These are phyloP conservation scores for Cyanoderma ruficeps DNA, from an alignment of 2,113 vertebrate species.

Conservation along the genomic window DNA sequence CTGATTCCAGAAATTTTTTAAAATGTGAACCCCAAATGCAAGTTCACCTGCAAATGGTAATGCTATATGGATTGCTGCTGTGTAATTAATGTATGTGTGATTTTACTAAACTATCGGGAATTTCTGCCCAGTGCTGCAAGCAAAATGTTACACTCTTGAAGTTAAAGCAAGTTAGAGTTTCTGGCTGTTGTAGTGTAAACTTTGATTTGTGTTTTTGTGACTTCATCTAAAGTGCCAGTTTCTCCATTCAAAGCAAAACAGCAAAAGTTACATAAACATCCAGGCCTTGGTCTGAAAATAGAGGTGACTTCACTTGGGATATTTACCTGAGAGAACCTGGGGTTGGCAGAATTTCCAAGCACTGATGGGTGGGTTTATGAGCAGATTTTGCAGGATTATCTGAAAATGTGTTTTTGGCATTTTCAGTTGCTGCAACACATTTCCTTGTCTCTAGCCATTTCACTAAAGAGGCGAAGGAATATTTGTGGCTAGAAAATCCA, in stretches of 20 bases:
- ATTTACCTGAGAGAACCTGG: neutral
- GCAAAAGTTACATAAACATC: rapidly evolving
- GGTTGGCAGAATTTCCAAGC: neutral
- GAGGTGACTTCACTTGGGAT: neutral
- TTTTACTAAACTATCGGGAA: neutral
- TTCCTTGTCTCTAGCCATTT: neutral
- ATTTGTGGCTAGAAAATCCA: neutral
- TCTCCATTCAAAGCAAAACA: neutral
- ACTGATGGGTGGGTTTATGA: neutral
- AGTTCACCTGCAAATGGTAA: neutral
- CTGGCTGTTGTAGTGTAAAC: neutral
- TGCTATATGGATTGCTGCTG: neutral
- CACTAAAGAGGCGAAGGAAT: neutral
- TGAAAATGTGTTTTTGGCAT: neutral
- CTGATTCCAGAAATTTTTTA: neutral
- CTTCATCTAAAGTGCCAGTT: neutral
- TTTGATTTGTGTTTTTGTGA: neutral
- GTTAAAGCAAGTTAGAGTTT: neutral
- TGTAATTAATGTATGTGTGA: neutral
- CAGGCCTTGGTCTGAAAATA: neutral
- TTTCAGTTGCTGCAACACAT: neutral
- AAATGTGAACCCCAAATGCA: neutral
- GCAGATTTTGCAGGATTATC: neutral
- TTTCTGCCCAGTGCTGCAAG: neutral
- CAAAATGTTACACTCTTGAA: neutral